These are phyloP conservation scores for Eupithecia subumbrata DNA, from an alignment of 2,888 invertebrate genomes.

Conservation along the genomic window DNA sequence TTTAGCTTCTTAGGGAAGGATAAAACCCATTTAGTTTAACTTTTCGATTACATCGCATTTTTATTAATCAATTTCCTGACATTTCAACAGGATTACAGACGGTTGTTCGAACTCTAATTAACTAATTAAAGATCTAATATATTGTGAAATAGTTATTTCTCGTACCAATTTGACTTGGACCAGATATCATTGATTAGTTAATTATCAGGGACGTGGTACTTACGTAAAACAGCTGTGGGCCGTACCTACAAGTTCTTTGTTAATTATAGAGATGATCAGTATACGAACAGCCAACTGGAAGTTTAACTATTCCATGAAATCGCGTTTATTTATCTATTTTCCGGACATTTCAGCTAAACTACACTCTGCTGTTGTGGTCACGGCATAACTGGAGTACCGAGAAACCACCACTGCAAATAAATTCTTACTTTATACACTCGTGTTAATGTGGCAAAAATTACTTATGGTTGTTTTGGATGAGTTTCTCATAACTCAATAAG, in stretches of 20 bases:
- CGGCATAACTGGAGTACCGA: too few species aligned
- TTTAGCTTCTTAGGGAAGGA: too few species aligned
- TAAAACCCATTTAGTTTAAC: too few species aligned
- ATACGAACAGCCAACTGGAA: neutral
- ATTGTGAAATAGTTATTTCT: neutral
- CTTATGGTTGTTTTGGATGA: neutral
- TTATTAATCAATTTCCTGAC: too few species aligned
- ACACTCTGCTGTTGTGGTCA: too few species aligned
- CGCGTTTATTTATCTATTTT: neutral
- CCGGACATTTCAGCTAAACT: too few species aligned
- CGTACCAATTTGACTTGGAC: neutral
- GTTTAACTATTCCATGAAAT: too few species aligned
- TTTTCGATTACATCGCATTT: too few species aligned
- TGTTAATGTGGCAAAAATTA: neutral
- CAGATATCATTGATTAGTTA: neutral
- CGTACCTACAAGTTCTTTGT: too few species aligned
- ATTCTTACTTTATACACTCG: too few species aligned
- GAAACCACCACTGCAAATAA: too few species aligned
- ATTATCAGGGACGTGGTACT: neutral
- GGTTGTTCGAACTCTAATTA: neutral
- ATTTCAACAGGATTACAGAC: neutral
- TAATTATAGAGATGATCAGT: neutral
- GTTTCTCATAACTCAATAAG: neutral
- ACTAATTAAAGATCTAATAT: neutral
- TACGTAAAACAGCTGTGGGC: too few species aligned